Percentiles rank a stretch among this genome's conserved stretches.
These are phyloP conservation scores for Flabesymbios commensalis DNA, from an alignment of 2,888 invertebrate genomes.

Conservation along the genomic window DNA sequence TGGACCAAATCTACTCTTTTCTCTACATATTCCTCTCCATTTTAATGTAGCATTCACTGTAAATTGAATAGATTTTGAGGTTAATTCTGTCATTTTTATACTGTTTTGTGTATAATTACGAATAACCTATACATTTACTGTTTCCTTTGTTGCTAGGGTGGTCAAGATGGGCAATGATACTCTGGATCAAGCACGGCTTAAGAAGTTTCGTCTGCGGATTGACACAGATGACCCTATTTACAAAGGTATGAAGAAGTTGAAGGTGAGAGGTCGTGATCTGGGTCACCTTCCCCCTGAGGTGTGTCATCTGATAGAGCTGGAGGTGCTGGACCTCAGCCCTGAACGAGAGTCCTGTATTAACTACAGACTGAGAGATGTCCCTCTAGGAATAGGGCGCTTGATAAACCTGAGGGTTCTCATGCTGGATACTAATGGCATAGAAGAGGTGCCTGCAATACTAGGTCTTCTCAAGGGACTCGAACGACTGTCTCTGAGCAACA, in stretches of 20 bases:
- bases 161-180: background rate
- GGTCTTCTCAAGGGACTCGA: conserved; percentile 50
- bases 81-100: too few relatives aligned
- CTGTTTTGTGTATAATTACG: too few relatives aligned
- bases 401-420: conserved; percentile 53
- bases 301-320: conserved; percentile 55
- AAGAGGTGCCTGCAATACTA: conserved; percentile 50
- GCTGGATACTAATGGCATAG: conserved; percentile 58
- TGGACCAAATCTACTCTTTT: too few relatives aligned
- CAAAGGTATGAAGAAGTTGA: conserved; percentile 12
- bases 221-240: conserved; percentile 15
- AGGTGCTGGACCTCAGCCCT: conserved; percentile 59
- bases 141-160: too few relatives aligned
- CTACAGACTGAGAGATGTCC: conserved; percentile 50
- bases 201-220: conserved; percentile 11
- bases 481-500: conserved; percentile 58
- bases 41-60: too few relatives aligned
- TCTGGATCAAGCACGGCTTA: background rate
- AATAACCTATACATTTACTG: too few relatives aligned
- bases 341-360: conserved; percentile 57
- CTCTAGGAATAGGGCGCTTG: conserved; percentile 49
- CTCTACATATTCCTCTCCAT: too few relatives aligned
- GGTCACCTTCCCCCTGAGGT: conserved; percentile 46
- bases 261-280: conserved; percentile 48
- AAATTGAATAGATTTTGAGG: too few relatives aligned